These are phyloP conservation scores for Podocnemis expansa DNA, from an alignment of 2,113 vertebrate genomes.

Conservation along the genomic window DNA sequence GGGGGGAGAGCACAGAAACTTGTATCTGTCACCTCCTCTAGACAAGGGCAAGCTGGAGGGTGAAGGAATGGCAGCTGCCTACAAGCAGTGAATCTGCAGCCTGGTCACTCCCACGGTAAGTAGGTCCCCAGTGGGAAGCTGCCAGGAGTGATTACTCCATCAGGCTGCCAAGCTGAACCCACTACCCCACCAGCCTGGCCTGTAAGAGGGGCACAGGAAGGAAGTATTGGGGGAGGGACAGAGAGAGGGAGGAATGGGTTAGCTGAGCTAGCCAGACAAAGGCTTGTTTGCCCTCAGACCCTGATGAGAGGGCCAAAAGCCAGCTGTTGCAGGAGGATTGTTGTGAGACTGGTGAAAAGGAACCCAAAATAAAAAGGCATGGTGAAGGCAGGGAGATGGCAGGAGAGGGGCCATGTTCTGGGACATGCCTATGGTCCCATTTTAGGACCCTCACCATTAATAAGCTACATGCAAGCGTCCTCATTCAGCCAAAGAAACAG, in stretches of 20 bases:
- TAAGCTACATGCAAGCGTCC: background rate
- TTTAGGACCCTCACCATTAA: background rate
- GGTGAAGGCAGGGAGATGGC: background rate
- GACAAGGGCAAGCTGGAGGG: no score
- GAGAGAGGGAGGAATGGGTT: background rate
- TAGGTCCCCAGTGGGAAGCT: background rate
- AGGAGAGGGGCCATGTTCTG: background rate
- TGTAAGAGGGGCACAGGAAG: background rate
- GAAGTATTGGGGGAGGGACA: background rate
- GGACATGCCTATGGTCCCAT: background rate
- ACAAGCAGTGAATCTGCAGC: background rate
- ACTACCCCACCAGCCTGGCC: background rate
- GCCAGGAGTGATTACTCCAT: background rate
- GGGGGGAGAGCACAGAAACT: no score
- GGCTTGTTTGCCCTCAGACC: background rate
- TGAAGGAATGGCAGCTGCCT: no score
- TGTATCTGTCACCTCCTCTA: no score
- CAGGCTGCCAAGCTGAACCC: background rate
- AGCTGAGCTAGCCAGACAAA: background rate
- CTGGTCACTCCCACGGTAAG: background rate
- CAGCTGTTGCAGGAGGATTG: background rate
- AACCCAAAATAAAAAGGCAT: background rate
- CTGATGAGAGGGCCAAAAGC: background rate
- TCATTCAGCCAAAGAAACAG: background rate
- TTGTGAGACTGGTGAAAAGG: background rate